Conservation (phyloP, 1,140 invertebrate genomes). For the Ceratina australensis region DNA sequence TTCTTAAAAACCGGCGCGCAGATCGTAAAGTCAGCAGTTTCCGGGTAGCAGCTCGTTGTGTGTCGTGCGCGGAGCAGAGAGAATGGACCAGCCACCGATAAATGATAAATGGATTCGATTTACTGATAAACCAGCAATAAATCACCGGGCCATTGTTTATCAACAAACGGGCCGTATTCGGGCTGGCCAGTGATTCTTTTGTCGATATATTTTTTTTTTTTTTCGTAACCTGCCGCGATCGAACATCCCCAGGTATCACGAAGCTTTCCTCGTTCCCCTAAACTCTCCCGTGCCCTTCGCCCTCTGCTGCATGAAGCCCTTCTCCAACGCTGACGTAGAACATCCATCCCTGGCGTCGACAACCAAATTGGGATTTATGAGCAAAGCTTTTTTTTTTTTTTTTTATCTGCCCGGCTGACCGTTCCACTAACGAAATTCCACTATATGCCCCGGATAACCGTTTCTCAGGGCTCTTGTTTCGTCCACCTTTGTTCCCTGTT, state of each 20-base stretch:
- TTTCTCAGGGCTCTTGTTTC: constrained; percentile 11
- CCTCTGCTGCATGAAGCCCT: neutral
- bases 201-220: constrained; percentile 38
- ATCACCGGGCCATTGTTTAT: constrained; percentile 52
- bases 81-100: constrained; percentile 24
- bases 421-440: constrained; percentile 19
- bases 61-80: neutral
- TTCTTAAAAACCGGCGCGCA: neutral
- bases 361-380: constrained; percentile 55
- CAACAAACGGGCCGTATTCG: constrained; percentile 50
- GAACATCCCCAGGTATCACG: constrained; percentile 35
- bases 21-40: constrained; percentile 28
- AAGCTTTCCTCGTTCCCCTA: neutral
- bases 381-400: constrained; percentile 27
- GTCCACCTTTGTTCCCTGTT: constrained; percentile 14
- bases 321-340: constrained; percentile 33
- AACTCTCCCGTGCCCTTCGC: neutral
- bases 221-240: constrained; percentile 1
- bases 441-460: constrained; percentile 15
- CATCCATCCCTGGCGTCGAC: constrained; percentile 49
- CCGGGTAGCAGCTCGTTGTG: neutral
- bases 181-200: constrained; percentile 44
- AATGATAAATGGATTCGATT: constrained; percentile 57
- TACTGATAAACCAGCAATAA: constrained; percentile 53
- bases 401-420: neutral